Percentiles rank a stretch among this genome's conserved stretches.
phyloP scores from a whole-genome alignment of 23 tunicate species.

The Oikopleura vanhoeffeni region DNA sequence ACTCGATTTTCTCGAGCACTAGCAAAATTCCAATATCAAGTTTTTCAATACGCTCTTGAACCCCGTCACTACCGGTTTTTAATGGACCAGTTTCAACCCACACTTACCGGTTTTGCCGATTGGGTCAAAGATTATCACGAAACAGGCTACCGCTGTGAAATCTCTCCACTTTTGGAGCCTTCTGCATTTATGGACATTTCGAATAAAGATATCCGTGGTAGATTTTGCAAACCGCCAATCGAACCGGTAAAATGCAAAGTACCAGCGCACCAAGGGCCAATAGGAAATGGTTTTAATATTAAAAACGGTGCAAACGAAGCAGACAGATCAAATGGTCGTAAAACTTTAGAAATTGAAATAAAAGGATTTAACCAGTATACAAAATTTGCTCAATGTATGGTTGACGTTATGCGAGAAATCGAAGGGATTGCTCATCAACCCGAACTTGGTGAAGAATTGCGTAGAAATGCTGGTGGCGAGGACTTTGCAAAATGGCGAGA shows the following conservation, averaged over 20 bases:
- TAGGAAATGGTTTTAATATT: conserved; percentile 6
- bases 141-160: not conserved
- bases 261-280: not conserved
- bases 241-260: not conserved
- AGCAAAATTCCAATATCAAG: not conserved
- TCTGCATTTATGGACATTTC: not conserved
- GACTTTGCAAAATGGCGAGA: not conserved
- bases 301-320: not conserved
- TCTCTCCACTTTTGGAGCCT: not conserved
- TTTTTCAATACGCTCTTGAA: not conserved
- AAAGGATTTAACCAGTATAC: not conserved
- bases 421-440: conserved; percentile 1
- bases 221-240: not conserved
- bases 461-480: not conserved
- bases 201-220: not conserved
- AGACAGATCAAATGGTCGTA: not conserved
- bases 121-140: not conserved
- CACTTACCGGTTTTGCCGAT: not conserved
- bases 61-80: not conserved
- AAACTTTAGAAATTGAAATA: not conserved
- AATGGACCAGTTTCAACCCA: not conserved
- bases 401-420: not conserved
- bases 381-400: conserved; percentile 2
- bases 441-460: not conserved
- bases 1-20: not conserved